Evolutionary conservation across 1,140 invertebrate species (phyloP).

Genomic region (Drosophila erecta): DNA sequence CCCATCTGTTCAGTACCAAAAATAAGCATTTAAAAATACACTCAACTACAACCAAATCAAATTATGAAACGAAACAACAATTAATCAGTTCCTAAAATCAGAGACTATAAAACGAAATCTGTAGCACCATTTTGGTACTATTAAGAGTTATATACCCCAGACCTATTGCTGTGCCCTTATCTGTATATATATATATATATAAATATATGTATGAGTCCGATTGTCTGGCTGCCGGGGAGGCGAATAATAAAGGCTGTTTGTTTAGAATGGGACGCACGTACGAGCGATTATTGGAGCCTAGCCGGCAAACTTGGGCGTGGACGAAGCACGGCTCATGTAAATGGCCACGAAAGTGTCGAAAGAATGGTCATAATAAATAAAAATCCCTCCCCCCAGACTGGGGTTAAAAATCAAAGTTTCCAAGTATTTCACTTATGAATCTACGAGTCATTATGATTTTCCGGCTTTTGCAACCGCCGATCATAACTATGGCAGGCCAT

Average conservation of each 20-base stretch:
- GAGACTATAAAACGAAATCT: neutral
- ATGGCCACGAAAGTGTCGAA: slow-evolving; percentile 45
- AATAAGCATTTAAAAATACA: neutral
- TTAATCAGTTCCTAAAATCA: neutral
- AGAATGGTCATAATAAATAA: slow-evolving; percentile 45
- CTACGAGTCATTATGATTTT: slow-evolving; percentile 63
- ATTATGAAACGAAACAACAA: too few relatives aligned
- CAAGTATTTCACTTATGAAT: slow-evolving; percentile 54
- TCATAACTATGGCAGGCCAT: neutral
- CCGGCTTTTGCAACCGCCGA: slow-evolving; percentile 39
- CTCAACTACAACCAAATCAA: neutral
- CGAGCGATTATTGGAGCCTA: slow-evolving; percentile 67
- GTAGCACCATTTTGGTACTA: too few relatives aligned
- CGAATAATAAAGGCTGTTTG: slow-evolving; percentile 38
- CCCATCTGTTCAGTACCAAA: too few relatives aligned
- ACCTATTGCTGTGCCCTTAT: slow-evolving; percentile 12
- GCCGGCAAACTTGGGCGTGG: slow-evolving; percentile 51
- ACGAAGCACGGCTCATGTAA: slow-evolving; percentile 27
- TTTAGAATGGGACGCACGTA: slow-evolving; percentile 73
- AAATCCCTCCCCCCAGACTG: neutral
- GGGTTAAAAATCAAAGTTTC: slow-evolving; percentile 37
- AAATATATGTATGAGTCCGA: slow-evolving; percentile 5
- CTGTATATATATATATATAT: slow-evolving; percentile 11
- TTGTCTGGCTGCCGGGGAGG: slow-evolving; percentile 8
- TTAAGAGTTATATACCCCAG: neutral